These are phyloP conservation scores for Drosophila kikkawai DNA, from an alignment of 1,140 invertebrate species.

Conservation along the genomic window DNA sequence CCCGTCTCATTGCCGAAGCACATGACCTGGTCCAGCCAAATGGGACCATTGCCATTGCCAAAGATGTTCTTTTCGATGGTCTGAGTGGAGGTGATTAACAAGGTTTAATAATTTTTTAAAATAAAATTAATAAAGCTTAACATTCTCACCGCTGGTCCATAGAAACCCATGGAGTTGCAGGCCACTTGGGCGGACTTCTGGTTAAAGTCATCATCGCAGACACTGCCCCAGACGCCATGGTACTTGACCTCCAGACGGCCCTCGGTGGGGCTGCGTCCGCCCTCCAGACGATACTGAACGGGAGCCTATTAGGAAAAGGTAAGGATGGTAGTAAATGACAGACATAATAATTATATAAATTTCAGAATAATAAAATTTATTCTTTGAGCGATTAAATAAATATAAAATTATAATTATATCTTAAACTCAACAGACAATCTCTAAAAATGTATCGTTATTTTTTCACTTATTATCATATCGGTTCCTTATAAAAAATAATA, in stretches of 20 bases:
- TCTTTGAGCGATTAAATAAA: no score
- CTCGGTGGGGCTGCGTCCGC: conserved; percentile 86
- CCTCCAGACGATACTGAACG: conserved; percentile 88
- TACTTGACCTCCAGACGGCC: conserved; percentile 90
- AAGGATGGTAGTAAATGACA: background rate
- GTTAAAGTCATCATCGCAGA: conserved; percentile 93
- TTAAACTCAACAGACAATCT: no score
- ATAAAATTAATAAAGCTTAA: no score
- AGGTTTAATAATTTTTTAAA: background rate
- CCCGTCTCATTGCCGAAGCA: conserved; percentile 90
- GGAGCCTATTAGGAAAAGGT: conserved; percentile 62
- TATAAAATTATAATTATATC: no score
- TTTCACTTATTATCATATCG: no score
- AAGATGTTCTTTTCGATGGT: conserved; percentile 75
- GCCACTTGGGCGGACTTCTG: conserved; percentile 88
- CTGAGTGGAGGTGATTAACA: conserved; percentile 8
- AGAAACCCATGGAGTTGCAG: conserved; percentile 88
- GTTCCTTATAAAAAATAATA: no score
- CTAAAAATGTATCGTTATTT: no score
- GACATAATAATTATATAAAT: background rate
- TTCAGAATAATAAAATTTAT: background rate
- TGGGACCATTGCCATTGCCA: conserved; percentile 87
- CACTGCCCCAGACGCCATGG: conserved; percentile 90
- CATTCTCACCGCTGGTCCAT: conserved; percentile 85
- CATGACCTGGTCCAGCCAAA: conserved; percentile 91